A percentile compares a stretch with the other conserved stretches of the same genome.
These are phyloP conservation scores for Nephila pilipes DNA, from an alignment of 1,140 invertebrate genomes.

Conservation along the genomic window DNA sequence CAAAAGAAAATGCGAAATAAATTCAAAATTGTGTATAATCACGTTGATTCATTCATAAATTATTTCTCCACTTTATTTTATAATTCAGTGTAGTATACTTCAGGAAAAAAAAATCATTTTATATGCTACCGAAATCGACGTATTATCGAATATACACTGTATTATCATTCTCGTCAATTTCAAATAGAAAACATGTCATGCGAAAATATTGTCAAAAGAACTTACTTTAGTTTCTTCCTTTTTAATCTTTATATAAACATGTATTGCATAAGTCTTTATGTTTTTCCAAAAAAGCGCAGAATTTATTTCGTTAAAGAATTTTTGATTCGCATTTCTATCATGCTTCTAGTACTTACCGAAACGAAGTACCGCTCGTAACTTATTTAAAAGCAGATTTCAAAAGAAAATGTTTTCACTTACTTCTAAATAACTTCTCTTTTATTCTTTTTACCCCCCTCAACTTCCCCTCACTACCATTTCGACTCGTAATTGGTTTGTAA, in stretches of 20 bases:
- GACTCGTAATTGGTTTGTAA: constrained; percentile 51
- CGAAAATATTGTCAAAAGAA: no score
- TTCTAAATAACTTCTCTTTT: constrained; percentile 34
- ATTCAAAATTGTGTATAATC: no score
- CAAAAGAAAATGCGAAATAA: no score
- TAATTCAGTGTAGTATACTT: no score
- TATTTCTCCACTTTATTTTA: no score
- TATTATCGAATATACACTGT: no score
- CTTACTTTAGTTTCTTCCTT: no score
- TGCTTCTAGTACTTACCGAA: neutral
- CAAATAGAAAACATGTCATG: no score
- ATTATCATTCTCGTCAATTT: no score
- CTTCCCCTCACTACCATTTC: neutral
- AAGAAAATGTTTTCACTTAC: neutral
- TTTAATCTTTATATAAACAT: neutral
- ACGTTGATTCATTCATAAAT: no score
- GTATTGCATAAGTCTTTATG: neutral
- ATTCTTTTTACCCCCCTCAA: neutral
- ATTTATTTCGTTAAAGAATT: neutral
- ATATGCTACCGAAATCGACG: no score
- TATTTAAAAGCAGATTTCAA: neutral
- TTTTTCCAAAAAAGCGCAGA: neutral
- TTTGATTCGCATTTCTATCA: neutral
- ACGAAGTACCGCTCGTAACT: neutral
- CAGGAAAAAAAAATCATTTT: no score